Percentiles rank a stretch among this genome's conserved stretches.
Conservation (phyloP, 2,797 vertebrate species). For the Chloroceryle amazona region DNA sequence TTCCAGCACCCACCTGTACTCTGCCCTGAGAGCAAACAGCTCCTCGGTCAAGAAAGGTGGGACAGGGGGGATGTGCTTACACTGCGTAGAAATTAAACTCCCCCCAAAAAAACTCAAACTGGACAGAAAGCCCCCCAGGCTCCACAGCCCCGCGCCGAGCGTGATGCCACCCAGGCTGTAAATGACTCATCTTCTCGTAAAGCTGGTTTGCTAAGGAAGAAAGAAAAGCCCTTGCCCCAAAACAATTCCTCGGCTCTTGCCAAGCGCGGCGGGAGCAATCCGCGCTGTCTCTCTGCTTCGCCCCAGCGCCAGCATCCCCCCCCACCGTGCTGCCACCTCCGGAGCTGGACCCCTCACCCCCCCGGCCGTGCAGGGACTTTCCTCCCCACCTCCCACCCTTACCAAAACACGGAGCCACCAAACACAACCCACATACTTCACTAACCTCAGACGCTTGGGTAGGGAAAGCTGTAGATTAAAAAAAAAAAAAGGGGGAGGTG, state of each 20-base stretch:
- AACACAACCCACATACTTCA: background rate
- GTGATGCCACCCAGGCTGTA: conserved; percentile 37
- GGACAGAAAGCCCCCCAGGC: background rate
- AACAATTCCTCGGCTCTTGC: conserved; percentile 25
- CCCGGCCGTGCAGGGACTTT: background rate
- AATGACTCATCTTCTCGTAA: background rate
- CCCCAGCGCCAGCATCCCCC: rapidly evolving
- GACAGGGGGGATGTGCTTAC: background rate
- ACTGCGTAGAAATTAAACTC: background rate
- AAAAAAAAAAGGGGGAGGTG: too few species aligned
- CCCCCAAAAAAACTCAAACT: rapidly evolving
- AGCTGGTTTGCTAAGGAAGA: background rate
- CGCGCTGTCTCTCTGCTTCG: background rate
- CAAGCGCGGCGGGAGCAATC: conserved; percentile 12
- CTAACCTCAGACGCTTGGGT: background rate
- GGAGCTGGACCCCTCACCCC: rapidly evolving
- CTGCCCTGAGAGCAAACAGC: background rate
- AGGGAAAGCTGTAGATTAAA: background rate
- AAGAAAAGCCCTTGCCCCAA: background rate
- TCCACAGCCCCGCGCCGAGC: rapidly evolving
- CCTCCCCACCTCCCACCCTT: background rate
- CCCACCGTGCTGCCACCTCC: rapidly evolving
- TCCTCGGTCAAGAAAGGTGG: rapidly evolving
- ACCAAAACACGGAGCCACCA: background rate
- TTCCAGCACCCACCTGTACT: background rate